A percentile compares a stretch with the other conserved stretches of the same genome.
These are phyloP conservation scores for Sylvietta virens DNA, from an alignment of 2,113 vertebrate species.

Conservation along the genomic window DNA sequence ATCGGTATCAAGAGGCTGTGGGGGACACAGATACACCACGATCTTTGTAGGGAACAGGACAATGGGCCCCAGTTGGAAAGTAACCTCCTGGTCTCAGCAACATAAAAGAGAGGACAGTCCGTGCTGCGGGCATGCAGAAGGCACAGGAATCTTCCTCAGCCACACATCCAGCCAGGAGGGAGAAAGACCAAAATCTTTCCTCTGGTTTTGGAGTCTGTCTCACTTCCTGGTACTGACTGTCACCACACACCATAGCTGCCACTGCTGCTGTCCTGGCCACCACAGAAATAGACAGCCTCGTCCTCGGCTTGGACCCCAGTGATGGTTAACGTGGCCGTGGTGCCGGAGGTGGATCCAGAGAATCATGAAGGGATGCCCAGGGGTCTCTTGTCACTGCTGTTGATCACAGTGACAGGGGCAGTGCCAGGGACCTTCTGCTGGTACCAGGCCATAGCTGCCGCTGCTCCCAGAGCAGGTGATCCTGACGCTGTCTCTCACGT, in stretches of 20 bases:
- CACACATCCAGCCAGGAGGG: too few species aligned
- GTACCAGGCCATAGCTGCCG: not conserved
- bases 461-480: not conserved
- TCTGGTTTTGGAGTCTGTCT: not conserved
- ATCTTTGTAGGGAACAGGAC: not conserved
- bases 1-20: too few species aligned
- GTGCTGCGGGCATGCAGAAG: not conserved
- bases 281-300: not conserved
- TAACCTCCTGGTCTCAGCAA: not conserved
- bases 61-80: not conserved
- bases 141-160: not conserved
- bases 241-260: not conserved
- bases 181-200: not conserved
- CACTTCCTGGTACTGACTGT: not conserved
- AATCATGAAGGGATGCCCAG: not conserved
- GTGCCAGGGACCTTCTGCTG: not conserved
- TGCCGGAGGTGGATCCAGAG: rapidly evolving
- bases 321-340: not conserved
- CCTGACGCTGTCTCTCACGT: rapidly evolving
- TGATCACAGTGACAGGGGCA: not conserved
- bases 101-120: too few species aligned
- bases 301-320: not conserved
- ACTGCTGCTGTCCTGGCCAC: not conserved
- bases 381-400: not conserved
- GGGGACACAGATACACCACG: not conserved